These are phyloP conservation scores for Tetropium fuscum DNA, from an alignment of 2,888 invertebrate species.

Conservation along the genomic window DNA sequence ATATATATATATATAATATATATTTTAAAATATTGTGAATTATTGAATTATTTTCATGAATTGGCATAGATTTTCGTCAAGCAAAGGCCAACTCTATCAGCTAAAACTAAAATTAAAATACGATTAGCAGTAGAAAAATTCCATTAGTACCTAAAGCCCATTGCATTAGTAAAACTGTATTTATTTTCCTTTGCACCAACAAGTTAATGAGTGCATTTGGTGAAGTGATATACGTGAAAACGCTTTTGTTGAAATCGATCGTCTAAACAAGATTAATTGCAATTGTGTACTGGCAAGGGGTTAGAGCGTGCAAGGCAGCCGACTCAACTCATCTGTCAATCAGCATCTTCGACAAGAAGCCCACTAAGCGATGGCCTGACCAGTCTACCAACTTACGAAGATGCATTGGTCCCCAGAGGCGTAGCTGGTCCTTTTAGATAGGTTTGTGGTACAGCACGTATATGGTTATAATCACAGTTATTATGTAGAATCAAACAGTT, in stretches of 20 bases:
- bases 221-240: slow-evolving; percentile 24
- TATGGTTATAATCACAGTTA: no score
- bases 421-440: not conserved
- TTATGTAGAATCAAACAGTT: no score
- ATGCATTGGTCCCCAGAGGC: slow-evolving; percentile 17
- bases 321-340: slow-evolving; percentile 23
- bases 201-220: slow-evolving; percentile 21
- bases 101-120: no score
- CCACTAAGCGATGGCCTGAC: slow-evolving; percentile 10
- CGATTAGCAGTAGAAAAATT: no score
- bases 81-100: no score
- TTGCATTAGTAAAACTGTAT: no score
- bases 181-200: slow-evolving; percentile 4
- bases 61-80: no score
- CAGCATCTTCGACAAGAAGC: slow-evolving; percentile 19
- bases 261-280: slow-evolving; percentile 31
- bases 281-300: slow-evolving; percentile 19
- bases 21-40: no score
- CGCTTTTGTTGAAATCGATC: slow-evolving; percentile 23
- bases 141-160: no score
- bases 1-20: no score
- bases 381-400: slow-evolving; percentile 10
- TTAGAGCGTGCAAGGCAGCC: slow-evolving; percentile 5
- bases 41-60: no score
- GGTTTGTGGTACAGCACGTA: no score